Evolutionary conservation across 2,797 vertebrate genomes (phyloP).

Genomic region (Sphaeramia orbicularis): DNA sequence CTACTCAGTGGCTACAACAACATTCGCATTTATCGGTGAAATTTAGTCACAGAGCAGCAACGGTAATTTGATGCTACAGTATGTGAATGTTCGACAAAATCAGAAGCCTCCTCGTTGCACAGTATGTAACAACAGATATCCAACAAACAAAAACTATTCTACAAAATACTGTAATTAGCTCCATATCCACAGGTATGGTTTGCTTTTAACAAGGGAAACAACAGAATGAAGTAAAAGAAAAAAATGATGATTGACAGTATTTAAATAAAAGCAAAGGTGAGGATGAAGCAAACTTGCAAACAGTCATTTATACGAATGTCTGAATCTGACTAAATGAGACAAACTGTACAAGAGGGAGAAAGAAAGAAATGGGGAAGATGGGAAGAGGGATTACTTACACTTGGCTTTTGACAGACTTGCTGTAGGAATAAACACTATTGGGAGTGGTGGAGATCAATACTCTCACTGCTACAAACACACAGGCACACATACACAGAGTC

Average conservation of each 20-base stretch:
- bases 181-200: too few relatives aligned
- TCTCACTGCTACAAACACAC: conserved; percentile 60
- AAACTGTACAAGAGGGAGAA: conserved; percentile 36
- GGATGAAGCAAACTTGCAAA: conserved; percentile 18
- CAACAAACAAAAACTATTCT: neutral
- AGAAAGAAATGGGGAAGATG: conserved; percentile 39
- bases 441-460: conserved; percentile 76
- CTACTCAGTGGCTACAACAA: conserved; percentile 4
- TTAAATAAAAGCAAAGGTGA: conserved; percentile 15
- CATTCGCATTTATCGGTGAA: conserved; percentile 34
- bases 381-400: conserved; percentile 76
- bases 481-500: conserved; percentile 47
- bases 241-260: conserved; percentile 18
- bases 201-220: conserved; percentile 5
- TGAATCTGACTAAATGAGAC: conserved; percentile 51
- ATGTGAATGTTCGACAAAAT: conserved; percentile 27
- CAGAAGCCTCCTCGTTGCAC: conserved; percentile 4
- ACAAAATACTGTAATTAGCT: too few relatives aligned
- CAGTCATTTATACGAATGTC: conserved; percentile 30
- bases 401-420: conserved; percentile 78
- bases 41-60: conserved; percentile 44
- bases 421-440: conserved; percentile 77
- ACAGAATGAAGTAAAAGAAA: conserved; percentile 20
- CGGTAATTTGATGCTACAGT: conserved; percentile 36
- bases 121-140: conserved; percentile 9